These are phyloP conservation scores for Eueremaeus valkanovi DNA, from an alignment of 2,888 invertebrate species.

Conservation along the genomic window DNA sequence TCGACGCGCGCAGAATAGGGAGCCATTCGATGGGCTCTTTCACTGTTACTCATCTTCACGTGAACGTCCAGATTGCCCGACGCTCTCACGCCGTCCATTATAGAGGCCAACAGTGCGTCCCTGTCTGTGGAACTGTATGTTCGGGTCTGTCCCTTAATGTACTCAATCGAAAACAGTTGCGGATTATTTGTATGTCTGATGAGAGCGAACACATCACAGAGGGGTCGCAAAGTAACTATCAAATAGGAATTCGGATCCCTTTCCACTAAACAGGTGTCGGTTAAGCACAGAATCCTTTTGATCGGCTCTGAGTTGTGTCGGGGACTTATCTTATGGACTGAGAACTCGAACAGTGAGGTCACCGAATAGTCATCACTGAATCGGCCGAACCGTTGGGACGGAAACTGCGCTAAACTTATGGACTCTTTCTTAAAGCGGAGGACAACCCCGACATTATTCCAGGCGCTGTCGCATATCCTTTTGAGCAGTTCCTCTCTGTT, in stretches of 20 bases:
- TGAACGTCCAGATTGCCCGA: conserved; percentile 96
- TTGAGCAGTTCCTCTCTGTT: conserved; percentile 77
- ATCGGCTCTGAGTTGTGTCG: conserved; percentile 72
- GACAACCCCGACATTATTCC: conserved; percentile 71
- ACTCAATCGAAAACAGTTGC: conserved; percentile 89
- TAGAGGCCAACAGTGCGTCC: conserved; percentile 88
- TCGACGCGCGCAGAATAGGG: conserved; percentile 79
- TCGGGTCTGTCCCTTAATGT: conserved; percentile 81
- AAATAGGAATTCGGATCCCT: conserved; percentile 95
- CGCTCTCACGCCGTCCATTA: conserved; percentile 92
- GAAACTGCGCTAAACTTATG: conserved; percentile 80
- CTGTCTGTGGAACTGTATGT: conserved; percentile 89
- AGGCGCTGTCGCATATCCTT: conserved; percentile 77
- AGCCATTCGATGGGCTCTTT: conserved; percentile 79
- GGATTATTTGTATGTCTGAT: conserved; percentile 84
- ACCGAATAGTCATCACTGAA: conserved; percentile 87
- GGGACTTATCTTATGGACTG: conserved; percentile 83
- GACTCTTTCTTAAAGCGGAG: conserved; percentile 78
- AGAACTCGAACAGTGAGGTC: conserved; percentile 94
- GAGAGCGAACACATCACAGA: conserved; percentile 77
- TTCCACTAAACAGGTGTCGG: conserved; percentile 91
- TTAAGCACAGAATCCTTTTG: conserved; percentile 82
- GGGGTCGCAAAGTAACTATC: conserved; percentile 70
- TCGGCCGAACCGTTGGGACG: conserved; percentile 75
- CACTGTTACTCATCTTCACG: conserved; percentile 77